These are phyloP conservation scores for Catocala fraxini DNA, from an alignment of 2,888 invertebrate species.

Conservation along the genomic window DNA sequence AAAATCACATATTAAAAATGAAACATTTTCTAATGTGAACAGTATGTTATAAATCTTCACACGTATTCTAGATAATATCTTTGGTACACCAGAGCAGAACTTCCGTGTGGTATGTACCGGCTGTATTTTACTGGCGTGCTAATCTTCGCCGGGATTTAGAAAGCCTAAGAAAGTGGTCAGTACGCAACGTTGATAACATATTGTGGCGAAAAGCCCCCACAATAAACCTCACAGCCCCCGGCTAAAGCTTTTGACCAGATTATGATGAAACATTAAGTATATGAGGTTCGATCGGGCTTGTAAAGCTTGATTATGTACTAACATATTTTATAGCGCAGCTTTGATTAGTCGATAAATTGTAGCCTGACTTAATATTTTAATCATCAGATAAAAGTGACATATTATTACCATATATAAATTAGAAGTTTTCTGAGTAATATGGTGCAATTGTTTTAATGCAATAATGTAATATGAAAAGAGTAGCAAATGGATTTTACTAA, in stretches of 20 bases:
- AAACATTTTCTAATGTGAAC: not conserved
- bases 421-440: too few species aligned
- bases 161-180: constrained; percentile 73
- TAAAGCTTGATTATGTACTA: too few species aligned
- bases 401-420: too few species aligned
- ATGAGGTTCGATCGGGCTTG: not conserved
- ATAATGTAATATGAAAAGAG: too few species aligned
- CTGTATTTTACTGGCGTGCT: constrained; percentile 61
- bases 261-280: constrained; percentile 19
- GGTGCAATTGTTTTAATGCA: too few species aligned
- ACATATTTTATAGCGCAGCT: too few species aligned
- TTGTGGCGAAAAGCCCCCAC: constrained; percentile 75
- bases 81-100: constrained; percentile 44
- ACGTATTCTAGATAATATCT: constrained; percentile 39
- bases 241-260: constrained; percentile 48
- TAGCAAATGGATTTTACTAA: too few species aligned
- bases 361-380: too few species aligned
- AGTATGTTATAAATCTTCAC: constrained; percentile 16
- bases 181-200: constrained; percentile 70
- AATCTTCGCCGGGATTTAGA: constrained; percentile 78
- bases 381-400: too few species aligned
- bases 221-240: constrained; percentile 63
- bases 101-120: constrained; percentile 47
- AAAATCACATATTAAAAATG: constrained; percentile 3
- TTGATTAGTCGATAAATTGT: too few species aligned